A percentile compares a stretch with the other conserved stretches of the same genome.
phyloP scores from a whole-genome alignment of 30 jellyfish, hydroid and myxozoan genomes.

The Aurelia sp. region DNA sequence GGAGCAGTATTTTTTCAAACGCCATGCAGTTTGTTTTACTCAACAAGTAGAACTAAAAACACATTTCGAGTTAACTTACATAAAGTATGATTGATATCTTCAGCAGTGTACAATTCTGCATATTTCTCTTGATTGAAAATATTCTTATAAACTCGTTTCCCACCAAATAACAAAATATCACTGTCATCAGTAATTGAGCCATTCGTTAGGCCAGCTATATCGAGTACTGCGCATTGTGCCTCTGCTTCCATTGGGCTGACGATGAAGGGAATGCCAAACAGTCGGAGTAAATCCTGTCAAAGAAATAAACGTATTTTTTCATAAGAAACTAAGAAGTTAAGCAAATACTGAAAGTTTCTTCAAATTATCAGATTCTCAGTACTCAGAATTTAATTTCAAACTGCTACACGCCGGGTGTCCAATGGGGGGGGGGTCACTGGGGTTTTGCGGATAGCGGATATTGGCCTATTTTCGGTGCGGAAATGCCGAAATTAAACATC shows the following conservation, averaged over 20 bases:
- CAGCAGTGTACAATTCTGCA: constrained; percentile 66
- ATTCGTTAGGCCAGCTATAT: constrained; percentile 73
- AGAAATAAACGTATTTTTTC: neutral
- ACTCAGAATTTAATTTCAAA: too few species aligned
- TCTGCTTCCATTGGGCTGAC: constrained; percentile 96
- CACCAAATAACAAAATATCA: constrained; percentile 90
- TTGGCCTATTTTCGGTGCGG: too few species aligned
- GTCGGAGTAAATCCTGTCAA: constrained; percentile 74
- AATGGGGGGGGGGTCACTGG: too few species aligned
- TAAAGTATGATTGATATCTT: constrained; percentile 49
- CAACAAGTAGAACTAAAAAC: too few species aligned
- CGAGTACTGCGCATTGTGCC: constrained; percentile 96
- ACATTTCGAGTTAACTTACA: constrained; percentile 37
- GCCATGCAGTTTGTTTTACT: too few species aligned
- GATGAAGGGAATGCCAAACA: constrained; percentile 89
- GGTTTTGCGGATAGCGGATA: too few species aligned
- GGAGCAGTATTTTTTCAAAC: too few species aligned
- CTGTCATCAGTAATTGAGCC: constrained; percentile 92
- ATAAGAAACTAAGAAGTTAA: neutral
- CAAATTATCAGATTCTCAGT: too few species aligned
- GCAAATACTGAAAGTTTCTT: neutral
- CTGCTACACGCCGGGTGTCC: too few species aligned
- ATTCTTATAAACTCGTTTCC: constrained; percentile 79
- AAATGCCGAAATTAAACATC: too few species aligned
- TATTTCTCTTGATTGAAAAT: constrained; percentile 77